phyloP scores from a whole-genome alignment of 2,797 vertebrate genomes.

The Limnodromus scolopaceus region DNA sequence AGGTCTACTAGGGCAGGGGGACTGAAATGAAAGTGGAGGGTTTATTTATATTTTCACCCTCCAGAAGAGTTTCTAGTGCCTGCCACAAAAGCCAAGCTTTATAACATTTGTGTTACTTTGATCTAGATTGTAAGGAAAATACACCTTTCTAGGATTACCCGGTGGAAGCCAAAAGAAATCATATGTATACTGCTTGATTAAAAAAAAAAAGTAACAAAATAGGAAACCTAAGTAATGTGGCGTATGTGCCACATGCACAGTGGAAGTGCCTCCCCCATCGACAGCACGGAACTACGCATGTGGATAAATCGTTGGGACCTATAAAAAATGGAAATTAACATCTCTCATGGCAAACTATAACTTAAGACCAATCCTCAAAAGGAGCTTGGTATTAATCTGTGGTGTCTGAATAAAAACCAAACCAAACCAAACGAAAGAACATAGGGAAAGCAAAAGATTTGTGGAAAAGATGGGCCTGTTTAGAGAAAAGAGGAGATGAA shows the following conservation, averaged over 20 bases:
- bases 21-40: not conserved
- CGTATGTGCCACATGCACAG: too few species aligned
- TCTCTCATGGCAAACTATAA: not conserved
- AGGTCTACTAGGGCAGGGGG: not conserved
- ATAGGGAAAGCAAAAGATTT: not conserved
- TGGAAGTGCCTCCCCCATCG: not conserved
- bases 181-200: not conserved
- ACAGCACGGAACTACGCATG: not conserved
- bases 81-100: not conserved
- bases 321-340: not conserved
- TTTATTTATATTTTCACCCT: not conserved
- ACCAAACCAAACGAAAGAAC: not conserved
- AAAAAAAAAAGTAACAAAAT: not conserved
- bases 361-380: not conserved
- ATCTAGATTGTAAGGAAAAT: not conserved
- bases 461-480: not conserved
- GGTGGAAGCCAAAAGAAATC: not conserved
- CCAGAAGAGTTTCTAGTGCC: not conserved
- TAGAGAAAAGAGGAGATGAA: not conserved
- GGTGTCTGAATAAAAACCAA: not conserved
- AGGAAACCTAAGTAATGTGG: not conserved
- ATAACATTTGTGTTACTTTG: not conserved
- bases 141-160: not conserved
- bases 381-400: not conserved
- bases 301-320: not conserved